Evolutionary conservation across 2,113 vertebrate species (phyloP).

Genomic region (Neofelis nebulosa): DNA sequence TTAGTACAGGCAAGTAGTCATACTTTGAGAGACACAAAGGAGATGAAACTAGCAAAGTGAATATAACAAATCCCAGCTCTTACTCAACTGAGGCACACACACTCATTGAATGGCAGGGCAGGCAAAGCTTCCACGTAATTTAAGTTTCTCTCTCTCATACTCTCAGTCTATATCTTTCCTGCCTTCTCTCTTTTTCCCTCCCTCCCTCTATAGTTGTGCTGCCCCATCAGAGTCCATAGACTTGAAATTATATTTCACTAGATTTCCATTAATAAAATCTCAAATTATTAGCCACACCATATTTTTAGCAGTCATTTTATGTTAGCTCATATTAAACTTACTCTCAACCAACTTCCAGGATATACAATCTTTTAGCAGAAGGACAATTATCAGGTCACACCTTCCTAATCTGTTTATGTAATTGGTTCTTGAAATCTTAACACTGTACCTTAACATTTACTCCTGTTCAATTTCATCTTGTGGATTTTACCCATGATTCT

Average conservation of each 20-base stretch:
- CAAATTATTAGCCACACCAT: neutral
- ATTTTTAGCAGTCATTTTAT: constrained; percentile 22
- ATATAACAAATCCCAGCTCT: neutral
- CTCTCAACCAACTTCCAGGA: neutral
- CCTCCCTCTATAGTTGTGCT: neutral
- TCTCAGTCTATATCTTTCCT: neutral
- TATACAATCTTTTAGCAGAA: neutral
- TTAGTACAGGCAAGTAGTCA: neutral
- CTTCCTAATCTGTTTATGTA: neutral
- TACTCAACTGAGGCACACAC: neutral
- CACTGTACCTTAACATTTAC: neutral
- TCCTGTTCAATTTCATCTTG: neutral
- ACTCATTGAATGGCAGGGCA: neutral
- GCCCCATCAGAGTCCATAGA: neutral
- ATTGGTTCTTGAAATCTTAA: neutral
- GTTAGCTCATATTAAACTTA: neutral
- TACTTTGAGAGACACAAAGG: neutral
- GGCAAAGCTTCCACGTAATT: neutral
- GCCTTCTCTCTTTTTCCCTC: neutral
- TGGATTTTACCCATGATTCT: neutral
- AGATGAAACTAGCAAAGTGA: neutral
- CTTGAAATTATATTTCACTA: neutral
- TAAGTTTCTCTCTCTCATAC: neutral
- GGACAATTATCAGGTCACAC: neutral
- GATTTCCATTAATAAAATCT: neutral